phyloP scores from a whole-genome alignment of 2,113 vertebrate genomes.

The Alexandromys fortis region DNA sequence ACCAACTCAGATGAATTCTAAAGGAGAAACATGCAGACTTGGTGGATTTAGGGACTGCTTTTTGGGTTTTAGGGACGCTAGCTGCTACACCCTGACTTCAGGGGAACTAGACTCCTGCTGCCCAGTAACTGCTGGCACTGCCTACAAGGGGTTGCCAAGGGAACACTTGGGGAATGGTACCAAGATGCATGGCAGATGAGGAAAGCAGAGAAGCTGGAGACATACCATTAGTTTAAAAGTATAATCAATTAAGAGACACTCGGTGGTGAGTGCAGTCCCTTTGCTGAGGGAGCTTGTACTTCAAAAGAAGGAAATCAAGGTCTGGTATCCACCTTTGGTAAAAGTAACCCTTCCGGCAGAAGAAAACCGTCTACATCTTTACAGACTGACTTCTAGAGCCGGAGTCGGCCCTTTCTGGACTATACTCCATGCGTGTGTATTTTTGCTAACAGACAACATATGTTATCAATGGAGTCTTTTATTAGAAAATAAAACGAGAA shows the following conservation, averaged over 20 bases:
- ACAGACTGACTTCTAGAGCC: neutral
- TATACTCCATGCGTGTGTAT: neutral
- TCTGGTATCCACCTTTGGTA: conserved; percentile 26
- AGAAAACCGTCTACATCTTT: neutral
- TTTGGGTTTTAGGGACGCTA: conserved; percentile 42
- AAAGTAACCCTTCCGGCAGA: neutral
- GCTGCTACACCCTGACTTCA: neutral
- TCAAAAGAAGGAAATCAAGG: neutral
- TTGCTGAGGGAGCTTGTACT: neutral
- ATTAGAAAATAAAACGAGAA: conserved; percentile 46
- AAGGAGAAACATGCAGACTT: conserved; percentile 10
- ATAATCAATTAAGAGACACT: neutral
- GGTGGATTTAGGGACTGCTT: neutral
- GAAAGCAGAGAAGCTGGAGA: conserved; percentile 1
- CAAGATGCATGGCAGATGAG: neutral
- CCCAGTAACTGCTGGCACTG: neutral
- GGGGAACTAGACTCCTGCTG: neutral
- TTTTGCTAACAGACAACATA: conserved; percentile 38
- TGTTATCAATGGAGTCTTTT: neutral
- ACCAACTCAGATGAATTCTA: neutral
- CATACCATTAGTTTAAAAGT: neutral
- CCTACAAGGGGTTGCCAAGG: neutral
- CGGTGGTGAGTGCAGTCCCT: neutral
- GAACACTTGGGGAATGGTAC: neutral
- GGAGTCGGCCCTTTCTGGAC: neutral